phyloP scores from a whole-genome alignment of 2,888 invertebrate genomes.

The Pharmacophagus antenor region DNA sequence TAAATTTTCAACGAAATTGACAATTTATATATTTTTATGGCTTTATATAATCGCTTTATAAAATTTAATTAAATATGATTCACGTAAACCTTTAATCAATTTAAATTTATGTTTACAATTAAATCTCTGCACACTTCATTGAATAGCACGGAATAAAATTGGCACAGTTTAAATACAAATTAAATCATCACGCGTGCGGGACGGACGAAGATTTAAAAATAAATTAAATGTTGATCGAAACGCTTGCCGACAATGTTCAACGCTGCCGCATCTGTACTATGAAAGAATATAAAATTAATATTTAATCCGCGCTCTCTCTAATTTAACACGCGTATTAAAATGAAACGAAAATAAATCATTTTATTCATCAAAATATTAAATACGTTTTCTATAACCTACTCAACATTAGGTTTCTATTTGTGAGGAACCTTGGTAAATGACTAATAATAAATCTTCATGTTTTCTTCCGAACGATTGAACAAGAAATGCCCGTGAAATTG shows the following conservation, averaged over 20 bases:
- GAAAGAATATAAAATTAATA: conserved; percentile 19
- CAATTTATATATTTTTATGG: no score
- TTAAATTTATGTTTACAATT: not conserved
- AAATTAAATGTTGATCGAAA: conserved; percentile 16
- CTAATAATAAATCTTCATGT: no score
- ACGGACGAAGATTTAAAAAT: conserved; percentile 27
- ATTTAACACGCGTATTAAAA: not conserved
- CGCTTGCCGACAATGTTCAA: not conserved
- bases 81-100: not conserved
- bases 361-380: not conserved
- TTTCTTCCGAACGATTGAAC: no score
- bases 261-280: conserved; percentile 8
- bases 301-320: conserved; percentile 16
- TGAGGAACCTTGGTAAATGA: no score
- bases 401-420: no score
- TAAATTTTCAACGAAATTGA: no score
- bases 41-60: no score
- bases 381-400: no score
- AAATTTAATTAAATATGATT: not conserved
- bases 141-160: not conserved
- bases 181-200: conserved; percentile 12
- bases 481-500: no score
- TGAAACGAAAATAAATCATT: no score
- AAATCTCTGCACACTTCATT: not conserved
- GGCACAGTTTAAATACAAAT: conserved; percentile 24